These are phyloP conservation scores for Otis tarda DNA, from an alignment of 2,113 vertebrate species.

Conservation along the genomic window DNA sequence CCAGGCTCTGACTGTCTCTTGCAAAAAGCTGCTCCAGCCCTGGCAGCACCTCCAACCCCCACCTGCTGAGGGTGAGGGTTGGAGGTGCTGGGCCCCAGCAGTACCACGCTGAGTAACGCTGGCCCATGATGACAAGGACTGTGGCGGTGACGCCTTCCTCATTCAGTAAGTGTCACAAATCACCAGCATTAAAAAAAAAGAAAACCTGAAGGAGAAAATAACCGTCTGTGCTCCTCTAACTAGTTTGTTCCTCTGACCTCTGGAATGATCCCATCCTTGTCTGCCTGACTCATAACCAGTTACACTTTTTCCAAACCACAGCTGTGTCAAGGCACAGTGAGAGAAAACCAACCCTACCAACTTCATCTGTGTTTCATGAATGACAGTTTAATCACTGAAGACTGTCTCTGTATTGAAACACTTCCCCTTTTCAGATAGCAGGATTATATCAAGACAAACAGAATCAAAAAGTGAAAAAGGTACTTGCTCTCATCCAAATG, in stretches of 20 bases:
- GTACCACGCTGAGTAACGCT: accelerated
- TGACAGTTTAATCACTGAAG: slow-evolving; percentile 34
- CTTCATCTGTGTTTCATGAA: background rate
- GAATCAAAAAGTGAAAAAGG: slow-evolving; percentile 15
- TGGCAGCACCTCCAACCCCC: too few species aligned
- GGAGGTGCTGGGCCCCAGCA: background rate
- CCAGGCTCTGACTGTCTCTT: background rate
- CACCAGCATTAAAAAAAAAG: background rate
- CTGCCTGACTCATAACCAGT: slow-evolving; percentile 43
- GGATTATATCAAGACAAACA: background rate
- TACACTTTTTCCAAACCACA: slow-evolving; percentile 39
- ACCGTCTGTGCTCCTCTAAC: background rate
- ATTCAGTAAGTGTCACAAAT: background rate
- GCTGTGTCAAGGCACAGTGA: slow-evolving; percentile 14
- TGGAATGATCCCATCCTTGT: background rate
- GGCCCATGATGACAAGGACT: background rate
- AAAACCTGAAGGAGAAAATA: background rate
- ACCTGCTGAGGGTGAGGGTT: background rate
- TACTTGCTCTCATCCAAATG: background rate
- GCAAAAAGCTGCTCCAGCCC: background rate
- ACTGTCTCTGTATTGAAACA: slow-evolving; percentile 11
- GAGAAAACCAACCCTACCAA: background rate
- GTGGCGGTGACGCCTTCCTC: accelerated
- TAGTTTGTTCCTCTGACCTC: background rate
- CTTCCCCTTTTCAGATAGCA: background rate